Base-by-base conservation (phyloP, 2,888 invertebrate species). In the Lepidochitona cinerea region DNA sequence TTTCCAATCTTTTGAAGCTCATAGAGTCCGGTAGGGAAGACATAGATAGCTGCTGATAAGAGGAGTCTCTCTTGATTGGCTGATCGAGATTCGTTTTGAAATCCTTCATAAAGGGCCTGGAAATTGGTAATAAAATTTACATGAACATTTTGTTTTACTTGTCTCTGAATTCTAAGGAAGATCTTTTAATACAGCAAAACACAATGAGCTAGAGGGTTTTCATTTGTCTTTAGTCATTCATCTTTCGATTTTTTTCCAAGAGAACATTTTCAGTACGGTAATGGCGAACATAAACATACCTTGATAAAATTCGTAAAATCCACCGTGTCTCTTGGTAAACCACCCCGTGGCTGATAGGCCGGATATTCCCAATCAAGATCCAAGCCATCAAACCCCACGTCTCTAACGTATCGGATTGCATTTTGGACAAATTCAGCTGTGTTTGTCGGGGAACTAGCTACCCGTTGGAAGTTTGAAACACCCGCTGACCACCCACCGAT, bases 401-500 rank as follows among this genome's bases (percentile, higher is more conserved):
- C 74, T 35, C 85, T 75, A 64, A 87, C 73, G 79, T 82, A 89
- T 9, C 68, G 35, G 1, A 89, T 80, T 6, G 81, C 65, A 1
- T 79, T 80, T 12, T 65, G 72, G n/a, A 85, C 83, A 72, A 89
- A 89, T 18, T 83, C 82, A n/a, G 69, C 69, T 6, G 85, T 75
- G 73, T 78, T 80, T 7, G 77, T 77, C 9, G 68, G 71, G 0
- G 83, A 77, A 2, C 83, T 73, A n/a, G 86, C 85, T 83, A 89
- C 85, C 5, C 72, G 35, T 3, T 85, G 83, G 76, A 88, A 89
- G 5, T 85, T 93, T 33, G 94, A 94, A 0, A 94, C 93, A 0
- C 96, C 97, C 90, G 97, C 97, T 0, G 96, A 96, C 97, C 97
- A 98, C 0, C 98, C 98, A n/a, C 98, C 98, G 71, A 98, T 90